Evolutionary conservation across 2,113 vertebrate species (phyloP).

Genomic region (Callochromis pleurospilus): DNA sequence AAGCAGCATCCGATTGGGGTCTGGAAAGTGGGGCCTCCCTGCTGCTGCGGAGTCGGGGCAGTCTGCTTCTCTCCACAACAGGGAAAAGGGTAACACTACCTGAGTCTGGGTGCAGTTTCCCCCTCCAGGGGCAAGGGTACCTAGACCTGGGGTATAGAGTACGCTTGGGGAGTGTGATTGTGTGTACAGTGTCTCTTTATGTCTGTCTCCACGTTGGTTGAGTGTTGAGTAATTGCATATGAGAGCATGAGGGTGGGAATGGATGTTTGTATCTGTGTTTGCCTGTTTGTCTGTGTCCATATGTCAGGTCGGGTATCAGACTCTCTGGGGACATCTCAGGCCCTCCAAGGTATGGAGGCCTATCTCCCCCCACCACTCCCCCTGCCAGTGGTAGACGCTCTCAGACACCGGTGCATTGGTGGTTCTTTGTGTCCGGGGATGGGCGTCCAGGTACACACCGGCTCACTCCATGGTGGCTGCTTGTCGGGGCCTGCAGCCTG

Average conservation of each 20-base stretch:
- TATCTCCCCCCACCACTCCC: not conserved
- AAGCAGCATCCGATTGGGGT: not conserved
- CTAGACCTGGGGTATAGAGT: not conserved
- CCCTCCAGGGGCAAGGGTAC: not conserved
- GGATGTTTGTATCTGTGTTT: not conserved
- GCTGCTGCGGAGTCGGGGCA: not conserved
- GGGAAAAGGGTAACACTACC: not conserved
- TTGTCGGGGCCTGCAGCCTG: no score
- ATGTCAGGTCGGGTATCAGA: not conserved
- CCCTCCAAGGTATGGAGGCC: not conserved
- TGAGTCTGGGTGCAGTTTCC: not conserved
- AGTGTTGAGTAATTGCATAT: not conserved
- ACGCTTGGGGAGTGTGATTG: not conserved
- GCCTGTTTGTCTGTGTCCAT: fast-evolving
- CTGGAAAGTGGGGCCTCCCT: not conserved
- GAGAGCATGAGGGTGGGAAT: not conserved
- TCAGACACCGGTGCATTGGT: fast-evolving
- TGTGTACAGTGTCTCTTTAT: not conserved
- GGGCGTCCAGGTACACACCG: no score
- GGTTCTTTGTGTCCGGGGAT: not conserved
- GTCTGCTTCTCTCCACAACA: not conserved
- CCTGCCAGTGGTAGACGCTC: fast-evolving
- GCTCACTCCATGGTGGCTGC: no score
- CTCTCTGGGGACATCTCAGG: not conserved
- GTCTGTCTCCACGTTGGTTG: not conserved